Percentiles rank a stretch among this genome's conserved stretches.
phyloP scores from a whole-genome alignment of 2,888 invertebrate genomes.

The Cephus pulcher region DNA sequence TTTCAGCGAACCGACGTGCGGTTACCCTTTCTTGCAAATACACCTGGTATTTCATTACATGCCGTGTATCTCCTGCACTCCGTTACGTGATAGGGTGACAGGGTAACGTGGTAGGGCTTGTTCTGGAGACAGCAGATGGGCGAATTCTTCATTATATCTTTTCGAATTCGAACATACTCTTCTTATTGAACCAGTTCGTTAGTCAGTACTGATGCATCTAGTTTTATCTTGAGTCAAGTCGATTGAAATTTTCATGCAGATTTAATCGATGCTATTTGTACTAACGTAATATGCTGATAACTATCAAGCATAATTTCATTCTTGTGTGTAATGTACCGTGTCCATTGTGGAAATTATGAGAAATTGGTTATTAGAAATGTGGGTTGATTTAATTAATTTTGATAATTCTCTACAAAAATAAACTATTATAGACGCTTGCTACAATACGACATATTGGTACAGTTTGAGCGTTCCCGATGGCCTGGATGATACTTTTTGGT shows the following conservation, averaged over 20 bases:
- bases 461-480: too few relatives aligned
- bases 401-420: neutral
- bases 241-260: neutral
- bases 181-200: neutral
- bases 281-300: neutral
- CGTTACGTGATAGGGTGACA: constrained; percentile 35
- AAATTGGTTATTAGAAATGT: neutral
- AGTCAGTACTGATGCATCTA: neutral
- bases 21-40: constrained; percentile 37
- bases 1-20: constrained; percentile 38
- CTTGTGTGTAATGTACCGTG: too few relatives aligned
- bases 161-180: neutral
- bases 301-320: neutral
- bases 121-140: neutral
- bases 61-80: constrained; percentile 27
- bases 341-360: neutral
- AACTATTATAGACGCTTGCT: neutral
- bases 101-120: neutral
- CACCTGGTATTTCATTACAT: constrained; percentile 40
- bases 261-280: neutral
- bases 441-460: too few relatives aligned
- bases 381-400: neutral
- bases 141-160: neutral
- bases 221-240: neutral
- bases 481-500: neutral